phyloP scores from a whole-genome alignment of 64 coral and sea anemone species.

The Montipora cactus region DNA sequence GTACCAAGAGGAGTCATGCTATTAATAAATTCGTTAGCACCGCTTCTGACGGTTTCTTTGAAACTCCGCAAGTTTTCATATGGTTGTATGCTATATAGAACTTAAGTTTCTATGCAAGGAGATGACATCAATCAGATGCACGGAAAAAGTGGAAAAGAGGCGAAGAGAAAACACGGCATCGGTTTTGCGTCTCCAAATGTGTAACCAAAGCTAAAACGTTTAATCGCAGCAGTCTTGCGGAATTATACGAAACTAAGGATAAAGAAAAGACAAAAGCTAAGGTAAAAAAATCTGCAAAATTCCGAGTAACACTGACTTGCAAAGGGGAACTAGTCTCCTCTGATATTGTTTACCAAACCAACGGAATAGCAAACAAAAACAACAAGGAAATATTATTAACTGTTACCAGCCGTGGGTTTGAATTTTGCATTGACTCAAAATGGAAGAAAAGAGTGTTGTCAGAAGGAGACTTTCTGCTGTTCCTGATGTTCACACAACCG shows the following conservation, averaged over 20 bases:
- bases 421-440: background rate
- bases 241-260: background rate
- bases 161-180: no score
- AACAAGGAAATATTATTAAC: background rate
- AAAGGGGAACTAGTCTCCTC: no score
- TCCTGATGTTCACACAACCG: background rate
- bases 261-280: background rate
- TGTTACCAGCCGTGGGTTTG: background rate
- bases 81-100: background rate
- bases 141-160: no score
- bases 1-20: background rate
- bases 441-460: background rate
- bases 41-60: background rate
- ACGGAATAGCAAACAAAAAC: background rate
- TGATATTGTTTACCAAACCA: no score
- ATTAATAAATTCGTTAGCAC: background rate
- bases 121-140: background rate
- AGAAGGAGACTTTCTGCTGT: slow-evolving; percentile 11
- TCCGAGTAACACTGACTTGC: no score
- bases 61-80: background rate
- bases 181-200: no score
- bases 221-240: no score
- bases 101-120: background rate
- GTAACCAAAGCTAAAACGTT: no score
- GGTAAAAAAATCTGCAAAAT: background rate